These are phyloP conservation scores for Marronus borbonicus DNA, from an alignment of 2,888 invertebrate species.

Conservation along the genomic window DNA sequence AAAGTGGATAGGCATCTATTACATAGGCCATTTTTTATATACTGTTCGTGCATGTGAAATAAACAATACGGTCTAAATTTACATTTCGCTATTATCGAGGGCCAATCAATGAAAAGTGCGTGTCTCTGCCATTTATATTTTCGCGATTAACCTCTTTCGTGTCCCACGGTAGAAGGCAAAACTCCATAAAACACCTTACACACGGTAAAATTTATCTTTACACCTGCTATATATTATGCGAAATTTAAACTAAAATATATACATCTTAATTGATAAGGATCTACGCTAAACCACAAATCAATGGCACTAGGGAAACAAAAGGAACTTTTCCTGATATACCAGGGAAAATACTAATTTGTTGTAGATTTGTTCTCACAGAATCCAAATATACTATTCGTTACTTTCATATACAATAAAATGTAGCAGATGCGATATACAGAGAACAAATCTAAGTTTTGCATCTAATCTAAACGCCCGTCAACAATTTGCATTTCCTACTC, in stretches of 20 bases:
- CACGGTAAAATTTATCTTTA: background rate
- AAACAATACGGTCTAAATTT: conserved; percentile 37
- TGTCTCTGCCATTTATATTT: conserved; percentile 28
- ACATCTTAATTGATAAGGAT: background rate
- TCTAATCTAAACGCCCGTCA: too few species aligned
- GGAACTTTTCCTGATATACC: too few species aligned
- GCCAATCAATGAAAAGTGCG: conserved; percentile 44
- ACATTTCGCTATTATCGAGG: conserved; percentile 31
- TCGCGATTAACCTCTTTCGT: conserved; percentile 40
- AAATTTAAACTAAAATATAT: background rate
- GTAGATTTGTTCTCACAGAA: too few species aligned
- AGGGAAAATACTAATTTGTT: too few species aligned
- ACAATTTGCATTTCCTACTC: too few species aligned
- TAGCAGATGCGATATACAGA: too few species aligned
- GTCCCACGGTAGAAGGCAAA: conserved; percentile 8
- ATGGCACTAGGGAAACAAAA: too few species aligned
- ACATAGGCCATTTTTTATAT: conserved; percentile 8
- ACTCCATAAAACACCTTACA: conserved; percentile 22
- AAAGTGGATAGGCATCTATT: background rate
- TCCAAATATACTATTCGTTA: too few species aligned
- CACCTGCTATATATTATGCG: background rate
- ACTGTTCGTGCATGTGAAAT: conserved; percentile 11
- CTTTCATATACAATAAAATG: too few species aligned
- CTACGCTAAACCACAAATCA: background rate
- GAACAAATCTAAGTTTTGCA: too few species aligned